These are phyloP conservation scores for Mixornis gularis DNA, from an alignment of 2,113 vertebrate species.

Conservation along the genomic window DNA sequence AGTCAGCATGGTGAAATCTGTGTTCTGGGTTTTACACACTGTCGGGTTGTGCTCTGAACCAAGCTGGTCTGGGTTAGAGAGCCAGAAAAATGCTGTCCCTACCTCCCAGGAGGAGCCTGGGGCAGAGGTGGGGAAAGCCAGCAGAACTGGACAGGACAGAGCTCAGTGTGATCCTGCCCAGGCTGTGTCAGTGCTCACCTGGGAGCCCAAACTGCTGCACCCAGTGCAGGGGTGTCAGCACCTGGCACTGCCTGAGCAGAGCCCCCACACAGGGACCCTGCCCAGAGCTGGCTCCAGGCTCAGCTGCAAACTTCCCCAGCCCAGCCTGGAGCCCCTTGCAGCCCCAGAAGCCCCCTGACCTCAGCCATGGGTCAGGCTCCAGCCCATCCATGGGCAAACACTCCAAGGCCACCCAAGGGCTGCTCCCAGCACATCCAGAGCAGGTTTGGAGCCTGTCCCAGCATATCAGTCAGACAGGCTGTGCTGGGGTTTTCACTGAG, in stretches of 20 bases:
- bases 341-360: background rate
- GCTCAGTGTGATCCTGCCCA: background rate
- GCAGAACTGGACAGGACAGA: background rate
- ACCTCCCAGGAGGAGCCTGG: background rate
- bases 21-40: background rate
- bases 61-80: background rate
- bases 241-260: background rate
- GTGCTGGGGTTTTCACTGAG: background rate
- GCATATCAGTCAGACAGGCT: background rate
- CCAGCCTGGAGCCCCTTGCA: background rate
- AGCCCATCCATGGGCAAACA: accelerated
- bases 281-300: background rate
- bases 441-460: background rate
- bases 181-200: background rate
- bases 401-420: accelerated
- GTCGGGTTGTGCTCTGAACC: background rate
- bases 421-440: background rate
- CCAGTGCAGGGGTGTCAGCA: background rate
- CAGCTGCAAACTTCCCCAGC: background rate
- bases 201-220: background rate
- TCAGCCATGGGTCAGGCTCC: background rate
- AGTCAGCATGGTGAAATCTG: background rate
- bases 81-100: background rate
- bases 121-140: background rate
- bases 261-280: background rate